Evolutionary conservation across 2,797 vertebrate species (phyloP).

Genomic region (Paramormyrops hopkinsi): DNA sequence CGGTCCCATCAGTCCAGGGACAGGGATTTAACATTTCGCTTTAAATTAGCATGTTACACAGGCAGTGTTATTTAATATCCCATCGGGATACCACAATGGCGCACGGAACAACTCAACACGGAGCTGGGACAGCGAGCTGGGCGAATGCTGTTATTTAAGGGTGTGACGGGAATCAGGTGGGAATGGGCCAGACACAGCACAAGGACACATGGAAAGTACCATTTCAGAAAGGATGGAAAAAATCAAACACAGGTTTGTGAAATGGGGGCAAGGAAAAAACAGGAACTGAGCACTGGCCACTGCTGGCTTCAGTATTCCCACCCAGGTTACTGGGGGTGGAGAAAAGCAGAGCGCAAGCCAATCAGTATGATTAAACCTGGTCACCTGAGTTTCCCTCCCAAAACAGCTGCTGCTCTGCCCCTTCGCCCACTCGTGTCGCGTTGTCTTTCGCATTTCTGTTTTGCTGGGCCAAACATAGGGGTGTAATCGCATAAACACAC

Average conservation of each 20-base stretch:
- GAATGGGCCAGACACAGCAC: not conserved
- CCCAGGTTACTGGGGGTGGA: not conserved
- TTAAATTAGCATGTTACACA: not conserved
- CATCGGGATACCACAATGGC: too few relatives aligned
- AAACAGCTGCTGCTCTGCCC: not conserved
- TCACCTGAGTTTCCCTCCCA: not conserved
- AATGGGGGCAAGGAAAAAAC: not conserved
- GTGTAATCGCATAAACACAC: not conserved
- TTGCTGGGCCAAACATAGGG: not conserved
- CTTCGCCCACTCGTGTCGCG: not conserved
- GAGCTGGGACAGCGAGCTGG: not conserved
- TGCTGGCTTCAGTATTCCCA: not conserved
- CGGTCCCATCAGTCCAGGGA: not conserved
- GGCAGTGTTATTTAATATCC: not conserved
- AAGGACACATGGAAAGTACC: not conserved
- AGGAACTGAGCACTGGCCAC: not conserved
- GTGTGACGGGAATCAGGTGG: not conserved
- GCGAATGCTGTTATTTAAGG: not conserved
- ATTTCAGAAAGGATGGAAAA: not conserved
- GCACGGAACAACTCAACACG: not conserved
- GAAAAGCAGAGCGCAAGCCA: not conserved
- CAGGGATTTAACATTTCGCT: not conserved
- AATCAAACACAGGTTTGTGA: not conserved
- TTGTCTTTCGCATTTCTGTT: not conserved
- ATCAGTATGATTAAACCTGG: not conserved